Base-by-base conservation (phyloP, 2,797 vertebrate genomes). In the Toxotes lorentzi region DNA sequence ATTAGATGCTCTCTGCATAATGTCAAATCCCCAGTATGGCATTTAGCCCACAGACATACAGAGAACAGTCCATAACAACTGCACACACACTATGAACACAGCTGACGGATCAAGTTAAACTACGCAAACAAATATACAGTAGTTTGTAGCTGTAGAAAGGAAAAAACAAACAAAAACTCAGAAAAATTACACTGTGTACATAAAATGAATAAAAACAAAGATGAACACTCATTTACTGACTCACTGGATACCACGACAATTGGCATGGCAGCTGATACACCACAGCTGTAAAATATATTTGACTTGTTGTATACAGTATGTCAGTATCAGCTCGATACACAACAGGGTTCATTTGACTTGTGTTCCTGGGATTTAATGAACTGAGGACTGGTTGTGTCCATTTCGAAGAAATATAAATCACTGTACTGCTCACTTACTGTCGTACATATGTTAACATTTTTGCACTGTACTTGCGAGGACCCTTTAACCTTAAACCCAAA, bases 1-100 rank as follows among this genome's bases (percentile, higher is more conserved):
- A 75, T 86, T 82, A 87, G 71, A 79, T 14, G 60, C 72, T 81
- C 56, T 70, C 61, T 66, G 76, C 74, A 65, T 86, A 48, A 88
- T 72, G 66, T 72, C 67, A 72, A 51, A 74, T 48, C 65, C 65
- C 45, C 69, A n/a, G 35, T 1, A 14, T 5, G 54, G 32, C 81
- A 63, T 74, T 71, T n/a, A 75, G 59, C 43, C 34, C 53, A 53
- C 34, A 73, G 27, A 68, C 48, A 41, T 6, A 65, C 70, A 58
- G 40, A 2, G 27, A 80, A 9, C 50, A 35, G 74, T 81, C 75
- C 70, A 74, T 85, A 63, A 47, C 21, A 1, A 16, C 3, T 2
- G 32, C 35, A 56, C 66, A 66, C 23, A 47, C 73, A 41, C 48
- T 3, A 7, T 4, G 11, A n/a, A 10, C 43, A 10, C 9, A 24